A percentile compares a stretch with the other conserved stretches of the same genome.
phyloP scores from a whole-genome alignment of 1,140 invertebrate genomes.

The Cyclina sinensis region DNA sequence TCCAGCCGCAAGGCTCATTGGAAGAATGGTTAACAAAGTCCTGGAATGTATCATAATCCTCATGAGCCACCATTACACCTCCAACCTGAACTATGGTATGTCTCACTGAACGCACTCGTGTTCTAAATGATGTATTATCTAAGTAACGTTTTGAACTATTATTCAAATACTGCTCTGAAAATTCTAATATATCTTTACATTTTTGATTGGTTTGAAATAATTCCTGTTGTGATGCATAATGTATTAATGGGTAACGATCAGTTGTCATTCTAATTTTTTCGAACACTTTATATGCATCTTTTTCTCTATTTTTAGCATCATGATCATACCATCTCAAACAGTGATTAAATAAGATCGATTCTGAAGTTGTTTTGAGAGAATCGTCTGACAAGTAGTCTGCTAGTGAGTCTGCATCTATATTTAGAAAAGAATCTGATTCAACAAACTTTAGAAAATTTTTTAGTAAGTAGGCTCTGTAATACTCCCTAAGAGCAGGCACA shows the following conservation, averaged over 20 bases:
- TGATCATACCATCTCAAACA: conserved; percentile 74
- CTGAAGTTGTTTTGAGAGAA: conserved; percentile 69
- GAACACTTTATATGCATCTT: conserved; percentile 70
- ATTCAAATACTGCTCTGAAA: conserved; percentile 67
- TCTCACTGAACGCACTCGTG: conserved; percentile 66
- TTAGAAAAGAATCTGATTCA: conserved; percentile 73
- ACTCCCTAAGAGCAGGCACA: conserved; percentile 64
- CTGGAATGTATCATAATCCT: conserved; percentile 54
- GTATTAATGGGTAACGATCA: conserved; percentile 73
- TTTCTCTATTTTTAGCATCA: conserved; percentile 67
- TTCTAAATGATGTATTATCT: conserved; percentile 65
- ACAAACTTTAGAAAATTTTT: conserved; percentile 74
- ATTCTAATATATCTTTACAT: conserved; percentile 71
- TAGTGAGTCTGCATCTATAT: conserved; percentile 70
- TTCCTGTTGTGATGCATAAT: conserved; percentile 66
- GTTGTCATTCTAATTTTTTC: conserved; percentile 71
- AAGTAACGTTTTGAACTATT: conserved; percentile 67
- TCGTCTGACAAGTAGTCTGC: conserved; percentile 72
- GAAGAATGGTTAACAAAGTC: conserved; percentile 40
- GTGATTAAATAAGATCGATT: conserved; percentile 70
- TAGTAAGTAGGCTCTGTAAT: conserved; percentile 72
- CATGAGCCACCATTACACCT: conserved; percentile 63
- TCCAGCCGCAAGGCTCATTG: conserved; percentile 44
- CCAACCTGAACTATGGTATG: conserved; percentile 74
- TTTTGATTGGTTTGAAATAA: conserved; percentile 69